Evolutionary conservation across 2,888 invertebrate species (phyloP).

Genomic region (Pseudanteris insignis): DNA sequence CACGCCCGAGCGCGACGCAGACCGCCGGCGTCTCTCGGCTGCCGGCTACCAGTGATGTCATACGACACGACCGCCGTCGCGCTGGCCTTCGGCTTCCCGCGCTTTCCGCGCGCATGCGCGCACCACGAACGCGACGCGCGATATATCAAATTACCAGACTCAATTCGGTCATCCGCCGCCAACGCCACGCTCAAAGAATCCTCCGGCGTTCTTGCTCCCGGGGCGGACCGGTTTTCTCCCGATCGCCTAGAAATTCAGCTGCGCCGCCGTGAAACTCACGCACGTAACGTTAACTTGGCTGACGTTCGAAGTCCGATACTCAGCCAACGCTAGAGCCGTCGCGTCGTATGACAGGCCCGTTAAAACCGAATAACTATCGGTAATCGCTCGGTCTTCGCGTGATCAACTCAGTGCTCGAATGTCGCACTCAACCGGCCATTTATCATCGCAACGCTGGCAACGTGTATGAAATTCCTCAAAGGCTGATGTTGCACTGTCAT

Average conservation of each 20-base stretch:
- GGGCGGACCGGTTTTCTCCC: conserved; percentile 24
- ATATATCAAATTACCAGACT: conserved; percentile 46
- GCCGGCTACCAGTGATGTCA: conserved; percentile 59
- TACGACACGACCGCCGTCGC: conserved; percentile 48
- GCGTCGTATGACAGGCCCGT: too few species aligned
- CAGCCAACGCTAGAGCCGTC: too few species aligned
- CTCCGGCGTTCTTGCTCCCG: conserved; percentile 19
- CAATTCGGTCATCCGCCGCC: conserved; percentile 46
- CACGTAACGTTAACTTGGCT: too few species aligned
- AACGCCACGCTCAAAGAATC: conserved; percentile 28
- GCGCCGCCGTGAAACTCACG: background rate
- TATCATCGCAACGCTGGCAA: too few species aligned
- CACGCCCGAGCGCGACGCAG: conserved; percentile 55
- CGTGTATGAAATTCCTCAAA: too few species aligned
- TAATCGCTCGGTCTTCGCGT: too few species aligned
- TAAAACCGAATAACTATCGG: too few species aligned
- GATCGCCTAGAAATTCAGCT: background rate
- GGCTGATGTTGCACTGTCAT: too few species aligned
- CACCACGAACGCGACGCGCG: conserved; percentile 52
- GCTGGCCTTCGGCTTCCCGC: conserved; percentile 64
- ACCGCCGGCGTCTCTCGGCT: conserved; percentile 10
- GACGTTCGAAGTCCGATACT: conserved; percentile 7
- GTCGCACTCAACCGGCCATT: too few species aligned
- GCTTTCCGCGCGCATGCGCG: conserved; percentile 52
- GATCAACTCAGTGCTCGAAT: too few species aligned